Evolutionary conservation across 2,888 invertebrate genomes (phyloP).

Genomic region (Entomobrya proxima): DNA sequence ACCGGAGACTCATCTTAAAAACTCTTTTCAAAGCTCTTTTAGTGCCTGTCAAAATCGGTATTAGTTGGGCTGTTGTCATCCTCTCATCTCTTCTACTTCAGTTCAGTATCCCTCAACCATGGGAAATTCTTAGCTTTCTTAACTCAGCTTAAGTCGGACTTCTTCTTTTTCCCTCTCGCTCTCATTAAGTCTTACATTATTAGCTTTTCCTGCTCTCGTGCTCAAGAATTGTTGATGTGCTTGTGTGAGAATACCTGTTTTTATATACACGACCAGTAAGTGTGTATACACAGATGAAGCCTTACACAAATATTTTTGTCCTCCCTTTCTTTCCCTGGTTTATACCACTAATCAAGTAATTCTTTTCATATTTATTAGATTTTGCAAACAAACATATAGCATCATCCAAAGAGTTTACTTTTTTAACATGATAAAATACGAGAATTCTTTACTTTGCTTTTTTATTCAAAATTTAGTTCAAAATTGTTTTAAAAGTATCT

Average conservation of each 20-base stretch:
- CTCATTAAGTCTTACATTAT: conserved; percentile 45
- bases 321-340: no score
- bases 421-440: background rate
- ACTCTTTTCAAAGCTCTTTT: conserved; percentile 64
- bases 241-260: no score
- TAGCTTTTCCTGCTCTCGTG: conserved; percentile 21
- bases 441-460: no score
- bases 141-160: conserved; percentile 43
- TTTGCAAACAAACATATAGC: background rate
- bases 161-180: conserved; percentile 14
- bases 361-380: no score
- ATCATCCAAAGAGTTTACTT: background rate
- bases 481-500: no score
- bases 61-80: conserved; percentile 57
- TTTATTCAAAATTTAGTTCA: no score
- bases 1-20: conserved; percentile 49
- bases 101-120: conserved; percentile 38
- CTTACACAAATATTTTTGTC: background rate
- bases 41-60: conserved; percentile 64
- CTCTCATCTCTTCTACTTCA: conserved; percentile 24
- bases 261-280: no score
- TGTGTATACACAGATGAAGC: no score
- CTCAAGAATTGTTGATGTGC: background rate
- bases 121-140: conserved; percentile 62
- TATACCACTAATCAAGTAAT: no score